Conservation (phyloP, 2,888 invertebrate species). For the Notocelia uddmanniana region DNA sequence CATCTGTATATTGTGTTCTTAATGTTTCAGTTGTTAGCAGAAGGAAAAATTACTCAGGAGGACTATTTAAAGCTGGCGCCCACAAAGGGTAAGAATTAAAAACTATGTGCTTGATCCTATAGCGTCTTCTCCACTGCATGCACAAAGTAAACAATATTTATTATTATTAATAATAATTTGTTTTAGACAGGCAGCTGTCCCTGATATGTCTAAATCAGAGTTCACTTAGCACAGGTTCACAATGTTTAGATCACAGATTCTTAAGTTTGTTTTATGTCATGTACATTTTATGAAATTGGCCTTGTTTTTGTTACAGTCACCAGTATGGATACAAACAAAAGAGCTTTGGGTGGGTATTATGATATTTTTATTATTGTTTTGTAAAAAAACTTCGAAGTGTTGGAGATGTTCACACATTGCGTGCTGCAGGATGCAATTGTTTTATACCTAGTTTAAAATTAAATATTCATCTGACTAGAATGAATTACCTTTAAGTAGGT, state of each 20-base stretch:
- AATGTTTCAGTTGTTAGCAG: constrained; percentile 80
- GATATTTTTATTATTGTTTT: not conserved
- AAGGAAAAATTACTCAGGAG: constrained; percentile 78
- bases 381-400: not conserved
- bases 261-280: too few species aligned
- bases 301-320: constrained; percentile 64
- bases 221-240: too few species aligned
- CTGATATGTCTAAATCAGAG: too few species aligned
- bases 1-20: constrained; percentile 42
- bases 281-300: constrained; percentile 17
- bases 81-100: constrained; percentile 69
- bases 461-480: not conserved
- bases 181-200: too few species aligned
- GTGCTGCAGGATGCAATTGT: not conserved
- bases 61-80: constrained; percentile 80
- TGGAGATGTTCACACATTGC: not conserved
- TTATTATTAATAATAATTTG: too few species aligned
- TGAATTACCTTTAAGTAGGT: not conserved
- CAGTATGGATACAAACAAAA: constrained; percentile 63
- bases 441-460: not conserved
- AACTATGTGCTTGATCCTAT: constrained; percentile 21
- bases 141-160: not conserved
- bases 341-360: constrained; percentile 69
- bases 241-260: too few species aligned
- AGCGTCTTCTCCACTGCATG: not conserved